Evolutionary conservation across 2,113 vertebrate species (phyloP).

Genomic region (Oenanthe melanoleuca): DNA sequence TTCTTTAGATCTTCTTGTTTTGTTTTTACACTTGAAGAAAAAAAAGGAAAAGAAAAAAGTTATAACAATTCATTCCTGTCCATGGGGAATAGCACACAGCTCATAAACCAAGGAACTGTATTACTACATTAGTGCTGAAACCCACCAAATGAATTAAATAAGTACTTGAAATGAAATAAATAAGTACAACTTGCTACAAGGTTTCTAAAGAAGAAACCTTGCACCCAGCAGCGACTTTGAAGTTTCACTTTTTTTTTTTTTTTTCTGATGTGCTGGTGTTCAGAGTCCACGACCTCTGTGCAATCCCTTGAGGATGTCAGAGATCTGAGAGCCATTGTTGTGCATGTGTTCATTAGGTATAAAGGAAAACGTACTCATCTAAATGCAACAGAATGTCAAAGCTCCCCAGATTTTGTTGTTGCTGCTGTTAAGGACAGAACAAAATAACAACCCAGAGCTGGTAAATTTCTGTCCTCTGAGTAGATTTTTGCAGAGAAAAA

Average conservation of each 20-base stretch:
- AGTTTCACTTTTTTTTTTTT: slow-evolving; percentile 9
- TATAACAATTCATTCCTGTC: neutral
- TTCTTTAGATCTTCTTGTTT: slow-evolving; percentile 20
- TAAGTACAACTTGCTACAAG: slow-evolving; percentile 43
- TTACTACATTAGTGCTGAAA: slow-evolving; percentile 57
- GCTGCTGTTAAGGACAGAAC: neutral
- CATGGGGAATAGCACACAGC: slow-evolving; percentile 21
- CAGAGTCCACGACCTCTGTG: slow-evolving; percentile 50
- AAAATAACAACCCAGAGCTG: neutral
- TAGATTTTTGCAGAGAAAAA: slow-evolving; percentile 3
- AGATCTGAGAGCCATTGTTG: slow-evolving; percentile 72
- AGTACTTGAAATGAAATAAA: slow-evolving; percentile 63
- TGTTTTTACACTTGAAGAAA: slow-evolving; percentile 10
- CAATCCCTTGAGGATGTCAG: slow-evolving; percentile 55
- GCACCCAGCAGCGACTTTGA: slow-evolving; percentile 61
- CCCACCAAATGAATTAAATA: slow-evolving; percentile 52
- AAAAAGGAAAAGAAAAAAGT: slow-evolving; percentile 1
- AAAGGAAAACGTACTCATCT: slow-evolving; percentile 62
- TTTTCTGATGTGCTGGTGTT: slow-evolving; percentile 30
- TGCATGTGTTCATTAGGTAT: slow-evolving; percentile 61
- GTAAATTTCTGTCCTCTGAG: neutral
- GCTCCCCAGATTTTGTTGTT: slow-evolving; percentile 29
- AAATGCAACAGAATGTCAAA: slow-evolving; percentile 66
- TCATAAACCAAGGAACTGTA: slow-evolving; percentile 43
- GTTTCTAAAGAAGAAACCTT: slow-evolving; percentile 63